phyloP scores from a whole-genome alignment of 2,888 invertebrate genomes.

The Platycheirus rosarum region DNA sequence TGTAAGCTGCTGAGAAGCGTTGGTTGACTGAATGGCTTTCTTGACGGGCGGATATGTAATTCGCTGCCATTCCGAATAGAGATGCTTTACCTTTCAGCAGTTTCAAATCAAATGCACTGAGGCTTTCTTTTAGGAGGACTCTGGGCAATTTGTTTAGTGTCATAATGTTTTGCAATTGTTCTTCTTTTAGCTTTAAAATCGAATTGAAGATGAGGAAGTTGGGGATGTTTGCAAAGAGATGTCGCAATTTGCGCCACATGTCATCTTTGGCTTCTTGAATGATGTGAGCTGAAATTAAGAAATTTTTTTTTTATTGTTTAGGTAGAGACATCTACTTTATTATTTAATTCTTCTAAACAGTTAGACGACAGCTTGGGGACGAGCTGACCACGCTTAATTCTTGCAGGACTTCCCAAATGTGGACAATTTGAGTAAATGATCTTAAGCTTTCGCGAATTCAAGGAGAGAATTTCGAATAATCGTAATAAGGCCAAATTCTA shows the following conservation, averaged over 20 bases:
- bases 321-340: too few species aligned
- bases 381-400: too few species aligned
- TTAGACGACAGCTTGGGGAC: too few species aligned
- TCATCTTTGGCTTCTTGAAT: slow-evolving; percentile 77
- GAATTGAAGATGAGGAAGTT: slow-evolving; percentile 79
- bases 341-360: too few species aligned
- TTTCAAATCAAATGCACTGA: slow-evolving; percentile 78
- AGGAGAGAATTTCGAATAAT: too few species aligned
- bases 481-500: too few species aligned
- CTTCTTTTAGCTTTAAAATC: slow-evolving; percentile 79
- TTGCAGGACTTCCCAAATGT: too few species aligned
- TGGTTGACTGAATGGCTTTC: slow-evolving; percentile 77
- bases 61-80: slow-evolving; percentile 78
- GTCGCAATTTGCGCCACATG: slow-evolving; percentile 79
- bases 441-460: too few species aligned
- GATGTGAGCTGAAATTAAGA: slow-evolving; percentile 65
- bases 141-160: slow-evolving; percentile 76
- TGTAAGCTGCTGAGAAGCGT: slow-evolving; percentile 77
- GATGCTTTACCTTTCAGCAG: slow-evolving; percentile 78
- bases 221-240: slow-evolving; percentile 79
- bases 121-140: slow-evolving; percentile 66
- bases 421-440: too few species aligned
- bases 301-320: not conserved
- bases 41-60: slow-evolving; percentile 76
- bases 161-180: slow-evolving; percentile 80